A percentile compares a stretch with the other conserved stretches of the same genome.
Evolutionary conservation across 2,888 invertebrate species (phyloP).

Genomic region (Trilocha varians): DNA sequence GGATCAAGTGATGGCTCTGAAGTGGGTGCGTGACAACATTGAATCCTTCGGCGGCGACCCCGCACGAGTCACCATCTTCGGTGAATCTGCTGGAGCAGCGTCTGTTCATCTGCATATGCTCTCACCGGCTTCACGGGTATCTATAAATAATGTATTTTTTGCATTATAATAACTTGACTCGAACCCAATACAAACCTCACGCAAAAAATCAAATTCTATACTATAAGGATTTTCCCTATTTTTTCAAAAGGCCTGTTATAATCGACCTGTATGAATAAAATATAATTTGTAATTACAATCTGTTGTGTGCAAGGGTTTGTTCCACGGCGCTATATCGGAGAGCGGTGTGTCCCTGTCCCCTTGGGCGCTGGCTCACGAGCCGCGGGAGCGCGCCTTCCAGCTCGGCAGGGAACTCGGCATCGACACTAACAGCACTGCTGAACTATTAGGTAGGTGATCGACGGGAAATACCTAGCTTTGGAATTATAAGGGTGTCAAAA

Average conservation of each 20-base stretch:
- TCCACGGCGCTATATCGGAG: constrained; percentile 75
- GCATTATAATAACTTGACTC: too few relatives aligned
- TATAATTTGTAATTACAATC: constrained; percentile 1
- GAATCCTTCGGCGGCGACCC: constrained; percentile 75
- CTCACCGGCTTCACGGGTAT: constrained; percentile 64
- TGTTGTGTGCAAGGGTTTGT: constrained; percentile 56
- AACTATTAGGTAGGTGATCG: constrained; percentile 52
- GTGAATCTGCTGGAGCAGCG: constrained; percentile 75
- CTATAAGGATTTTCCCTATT: too few relatives aligned
- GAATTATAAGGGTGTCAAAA: too few relatives aligned
- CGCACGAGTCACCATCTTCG: constrained; percentile 71
- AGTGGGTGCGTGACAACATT: constrained; percentile 76
- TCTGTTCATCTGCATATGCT: constrained; percentile 75
- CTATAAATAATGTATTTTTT: too few relatives aligned
- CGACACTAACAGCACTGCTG: constrained; percentile 70
- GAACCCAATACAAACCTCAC: too few relatives aligned
- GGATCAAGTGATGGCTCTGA: constrained; percentile 75
- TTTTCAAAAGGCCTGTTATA: too few relatives aligned
- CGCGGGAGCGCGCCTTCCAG: constrained; percentile 65
- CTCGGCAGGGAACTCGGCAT: constrained; percentile 74
- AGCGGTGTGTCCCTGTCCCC: constrained; percentile 76
- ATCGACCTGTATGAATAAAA: too few relatives aligned
- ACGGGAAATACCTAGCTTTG: too few relatives aligned
- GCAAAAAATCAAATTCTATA: too few relatives aligned
- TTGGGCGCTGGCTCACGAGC: constrained; percentile 72